phyloP scores from a whole-genome alignment of 2,113 vertebrate species.

The Callospermophilus lateralis region DNA sequence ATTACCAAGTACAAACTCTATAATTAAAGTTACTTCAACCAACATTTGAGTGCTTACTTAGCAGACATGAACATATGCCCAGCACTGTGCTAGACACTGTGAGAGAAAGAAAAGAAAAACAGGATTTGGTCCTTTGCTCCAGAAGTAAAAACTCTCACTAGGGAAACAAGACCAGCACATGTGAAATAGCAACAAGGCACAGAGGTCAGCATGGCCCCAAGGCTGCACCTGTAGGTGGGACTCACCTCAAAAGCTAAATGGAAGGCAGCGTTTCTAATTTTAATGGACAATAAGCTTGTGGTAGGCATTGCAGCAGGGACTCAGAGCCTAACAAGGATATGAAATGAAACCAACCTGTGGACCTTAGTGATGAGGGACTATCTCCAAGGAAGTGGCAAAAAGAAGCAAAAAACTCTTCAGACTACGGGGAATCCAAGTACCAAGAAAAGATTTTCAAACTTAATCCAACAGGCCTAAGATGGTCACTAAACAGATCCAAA shows the following conservation, averaged over 20 bases:
- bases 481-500: neutral
- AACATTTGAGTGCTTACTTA: neutral
- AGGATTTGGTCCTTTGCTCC: neutral
- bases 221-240: neutral
- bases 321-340: neutral
- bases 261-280: neutral
- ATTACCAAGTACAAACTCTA: neutral
- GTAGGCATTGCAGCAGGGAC: neutral
- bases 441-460: neutral
- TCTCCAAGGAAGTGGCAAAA: neutral
- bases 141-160: conserved; percentile 22
- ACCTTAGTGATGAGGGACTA: neutral
- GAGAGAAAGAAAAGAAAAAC: conserved; percentile 2
- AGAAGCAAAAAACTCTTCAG: neutral
- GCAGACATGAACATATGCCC: neutral
- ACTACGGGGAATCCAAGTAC: neutral
- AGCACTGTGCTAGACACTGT: neutral
- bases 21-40: conserved; percentile 27
- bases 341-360: neutral
- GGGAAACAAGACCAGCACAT: neutral
- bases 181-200: neutral
- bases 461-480: neutral
- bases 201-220: fast-evolving
- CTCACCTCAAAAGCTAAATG: neutral
- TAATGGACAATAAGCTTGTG: neutral